Evolutionary conservation across 2,797 vertebrate genomes (phyloP), one percentile per base, ranked within the genome.

Genomic region (Falco peregrinus): DNA sequence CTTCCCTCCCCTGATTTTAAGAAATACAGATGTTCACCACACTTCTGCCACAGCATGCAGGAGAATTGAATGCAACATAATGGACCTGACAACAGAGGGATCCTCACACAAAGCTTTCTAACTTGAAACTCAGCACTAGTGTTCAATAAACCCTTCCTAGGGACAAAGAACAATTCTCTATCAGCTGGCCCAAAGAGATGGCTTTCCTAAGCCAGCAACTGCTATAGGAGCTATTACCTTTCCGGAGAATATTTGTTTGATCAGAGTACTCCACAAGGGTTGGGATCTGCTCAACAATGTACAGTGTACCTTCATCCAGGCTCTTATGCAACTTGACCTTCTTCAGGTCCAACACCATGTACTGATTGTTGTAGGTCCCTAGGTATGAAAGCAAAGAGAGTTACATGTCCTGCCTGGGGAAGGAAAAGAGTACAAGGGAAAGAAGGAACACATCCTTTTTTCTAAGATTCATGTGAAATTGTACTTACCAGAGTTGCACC

Each of bases 351-450:
- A 99, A 69, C 73, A 99, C 97, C 99, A 99, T 99, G 97, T 99
- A 99, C 91, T 99, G 99, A 75, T 99, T 99, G 97, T 99, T 99
- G 94, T 99, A 99, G 11, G 99, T 99, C 4, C 99, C 99, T 99
- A 74, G 59, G 45, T 67, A 51, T 8, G 35, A 85, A 11, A 82
- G 15, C 41, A 93, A 89, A 76, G 37, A 48, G 15, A 31, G 41
- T 68, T 84, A 84, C 10, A 9, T 7, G 28, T 41, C 47, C 57
- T 91, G 56, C 45, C 35, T 14, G 39, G 29, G 17, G 37, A 93
- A 86, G 35, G 9, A 76, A 76, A 84, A 10, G 5, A 31, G 22
- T n/a, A 33, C 25, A 43, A 64, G 13, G 26, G 9, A 26, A 5
- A 89, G 16, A 83, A 11, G 39, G 35, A 81, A 65, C 21, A 45